Base-by-base conservation (phyloP, 2,888 invertebrate genomes). In the Coleophora deauratella region DNA sequence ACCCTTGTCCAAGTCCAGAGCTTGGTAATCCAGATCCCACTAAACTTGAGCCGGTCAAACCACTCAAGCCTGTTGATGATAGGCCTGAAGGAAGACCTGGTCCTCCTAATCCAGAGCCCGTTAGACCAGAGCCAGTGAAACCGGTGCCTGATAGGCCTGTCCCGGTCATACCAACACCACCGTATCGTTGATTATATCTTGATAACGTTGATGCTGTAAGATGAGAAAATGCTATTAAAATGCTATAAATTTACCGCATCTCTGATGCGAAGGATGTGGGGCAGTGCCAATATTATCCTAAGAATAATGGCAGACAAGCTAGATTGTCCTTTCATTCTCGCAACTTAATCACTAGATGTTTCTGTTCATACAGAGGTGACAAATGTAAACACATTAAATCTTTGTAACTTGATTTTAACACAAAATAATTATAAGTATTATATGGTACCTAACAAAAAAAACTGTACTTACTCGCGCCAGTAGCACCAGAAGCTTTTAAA, bases 101-200 rank as follows among this genome's bases (percentile, higher is more conserved):
- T 14, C 77, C 73, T 35, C 67, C 64, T 13, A 74, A 50, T 2
- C 71, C 72, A 2, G 71, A 49, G 2, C 73, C 64, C 21, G 62
- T 54, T 43, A 51, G 59, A 42, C 53, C 35, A 55, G 59, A 38
- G 54, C 54, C 50, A 58, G 43, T 39, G 40, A 82, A 59, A 7
- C 81, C 80, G 2, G 70, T 52, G 12, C 77, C 72, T 30, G 66
- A 59, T 12, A 74, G 49, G 3, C 71, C 72, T 1, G 70, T 49
- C 1, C 74, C 64, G 15, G 62, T 54, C 40, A 64, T 37, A 73
- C 77, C 70, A 7, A 85, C 81, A 3, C 76, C 84, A 3, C 72
- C 91, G 48, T 90, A 91, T 43, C 91, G 81, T 50, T 88, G 88
- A 55, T 90, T 90, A 54, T 91, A 91, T 64, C 90, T 84, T 49